Conservation (phyloP, 2,888 invertebrate species). For the Halictus ligatus region DNA sequence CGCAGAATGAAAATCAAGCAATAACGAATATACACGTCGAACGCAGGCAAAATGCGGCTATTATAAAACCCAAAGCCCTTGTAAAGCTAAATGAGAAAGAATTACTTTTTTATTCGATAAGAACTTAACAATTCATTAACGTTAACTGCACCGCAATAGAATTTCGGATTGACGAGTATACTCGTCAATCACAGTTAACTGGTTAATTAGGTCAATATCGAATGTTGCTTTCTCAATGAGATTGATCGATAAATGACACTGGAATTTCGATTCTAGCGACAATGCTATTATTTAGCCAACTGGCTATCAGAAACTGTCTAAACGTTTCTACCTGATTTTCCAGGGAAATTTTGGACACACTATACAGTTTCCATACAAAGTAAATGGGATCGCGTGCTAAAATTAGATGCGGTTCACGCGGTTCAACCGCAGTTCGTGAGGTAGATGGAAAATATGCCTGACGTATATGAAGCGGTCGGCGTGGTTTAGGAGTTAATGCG, state of each 20-base stretch:
- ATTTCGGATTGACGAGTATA: too few relatives aligned
- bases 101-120: too few relatives aligned
- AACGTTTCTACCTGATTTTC: slow-evolving; percentile 33
- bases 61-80: too few relatives aligned
- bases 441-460: slow-evolving; percentile 42
- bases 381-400: slow-evolving; percentile 49
- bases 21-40: too few relatives aligned
- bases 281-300: slow-evolving; percentile 20
- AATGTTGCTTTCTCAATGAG: not conserved
- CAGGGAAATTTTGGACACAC: slow-evolving; percentile 19
- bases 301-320: slow-evolving; percentile 26
- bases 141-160: too few relatives aligned
- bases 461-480: slow-evolving; percentile 32
- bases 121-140: too few relatives aligned
- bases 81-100: too few relatives aligned
- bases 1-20: too few relatives aligned
- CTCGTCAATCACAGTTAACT: too few relatives aligned
- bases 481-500: slow-evolving; percentile 41
- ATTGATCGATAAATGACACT: not conserved
- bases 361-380: slow-evolving; percentile 31
- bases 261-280: not conserved
- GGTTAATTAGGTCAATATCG: not conserved
- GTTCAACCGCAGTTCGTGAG: slow-evolving; percentile 38
- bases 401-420: slow-evolving; percentile 55
- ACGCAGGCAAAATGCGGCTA: too few relatives aligned